phyloP scores from a whole-genome alignment of 2,113 vertebrate species.

The Apodemus sylvaticus region DNA sequence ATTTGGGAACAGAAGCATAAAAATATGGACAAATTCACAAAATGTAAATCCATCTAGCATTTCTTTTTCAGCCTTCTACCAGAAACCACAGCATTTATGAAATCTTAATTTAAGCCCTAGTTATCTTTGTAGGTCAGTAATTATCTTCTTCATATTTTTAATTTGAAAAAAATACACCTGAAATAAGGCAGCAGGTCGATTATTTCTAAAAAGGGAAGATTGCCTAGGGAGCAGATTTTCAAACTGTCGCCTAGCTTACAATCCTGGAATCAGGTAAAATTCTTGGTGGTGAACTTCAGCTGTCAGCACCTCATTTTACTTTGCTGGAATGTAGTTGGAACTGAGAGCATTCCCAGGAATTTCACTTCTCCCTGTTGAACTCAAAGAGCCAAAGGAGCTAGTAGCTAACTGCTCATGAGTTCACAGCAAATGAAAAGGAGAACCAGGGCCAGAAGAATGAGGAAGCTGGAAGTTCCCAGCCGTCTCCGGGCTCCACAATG shows the following conservation, averaged over 20 bases:
- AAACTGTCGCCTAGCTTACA: not conserved
- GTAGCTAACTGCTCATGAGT: not conserved
- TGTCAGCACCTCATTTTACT: slow-evolving; percentile 26
- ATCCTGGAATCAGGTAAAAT: not conserved
- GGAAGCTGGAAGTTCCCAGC: not conserved
- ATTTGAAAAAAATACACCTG: slow-evolving; percentile 8
- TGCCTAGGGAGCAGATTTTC: not conserved
- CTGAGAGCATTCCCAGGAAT: not conserved
- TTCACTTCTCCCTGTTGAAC: not conserved
- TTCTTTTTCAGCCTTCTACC: not conserved
- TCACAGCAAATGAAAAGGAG: slow-evolving; percentile 7
- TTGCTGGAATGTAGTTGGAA: slow-evolving; percentile 3
- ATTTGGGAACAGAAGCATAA: not conserved
- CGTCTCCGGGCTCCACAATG: not conserved
- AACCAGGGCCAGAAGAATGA: not conserved
- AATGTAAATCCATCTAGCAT: not conserved
- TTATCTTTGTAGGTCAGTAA: slow-evolving; percentile 33
- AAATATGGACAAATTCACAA: not conserved
- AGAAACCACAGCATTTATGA: not conserved
- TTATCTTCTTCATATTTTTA: not conserved
- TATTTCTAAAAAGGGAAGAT: not conserved
- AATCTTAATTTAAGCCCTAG: slow-evolving; percentile 31
- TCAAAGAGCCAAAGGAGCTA: not conserved
- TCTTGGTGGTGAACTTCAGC: not conserved
- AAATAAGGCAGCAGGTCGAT: not conserved